Conservation (phyloP, 1,140 invertebrate species). For the Cryptotermes secundus region DNA sequence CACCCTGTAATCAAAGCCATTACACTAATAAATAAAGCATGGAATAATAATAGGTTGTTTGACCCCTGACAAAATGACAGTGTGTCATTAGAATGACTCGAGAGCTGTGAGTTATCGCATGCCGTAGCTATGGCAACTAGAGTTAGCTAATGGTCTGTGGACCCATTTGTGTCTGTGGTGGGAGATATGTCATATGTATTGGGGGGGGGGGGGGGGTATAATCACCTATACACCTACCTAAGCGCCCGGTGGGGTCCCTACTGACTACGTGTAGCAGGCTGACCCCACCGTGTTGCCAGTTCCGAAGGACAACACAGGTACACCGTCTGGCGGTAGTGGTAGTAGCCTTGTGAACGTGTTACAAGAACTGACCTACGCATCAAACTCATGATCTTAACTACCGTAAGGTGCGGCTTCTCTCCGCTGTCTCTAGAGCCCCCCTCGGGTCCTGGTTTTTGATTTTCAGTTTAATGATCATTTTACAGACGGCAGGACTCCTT, state of each 20-base stretch:
- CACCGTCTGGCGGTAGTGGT: too few species aligned
- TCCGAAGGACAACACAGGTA: too few species aligned
- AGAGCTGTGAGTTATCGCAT: neutral
- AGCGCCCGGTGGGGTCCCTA: neutral
- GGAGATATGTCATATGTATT: neutral
- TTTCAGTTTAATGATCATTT: too few species aligned
- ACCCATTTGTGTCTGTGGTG: neutral
- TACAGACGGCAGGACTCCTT: too few species aligned
- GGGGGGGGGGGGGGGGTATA: neutral
- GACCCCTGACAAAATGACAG: neutral
- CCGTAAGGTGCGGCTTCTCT: too few species aligned
- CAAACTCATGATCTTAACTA: too few species aligned
- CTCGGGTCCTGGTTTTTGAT: too few species aligned
- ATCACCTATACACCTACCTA: neutral
- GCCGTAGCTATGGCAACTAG: neutral
- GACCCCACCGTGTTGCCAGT: neutral
- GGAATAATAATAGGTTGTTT: neutral
- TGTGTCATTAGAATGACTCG: neutral
- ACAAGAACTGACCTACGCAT: too few species aligned
- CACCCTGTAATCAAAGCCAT: too few species aligned
- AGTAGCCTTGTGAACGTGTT: too few species aligned
- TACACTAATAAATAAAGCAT: too few species aligned
- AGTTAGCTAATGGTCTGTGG: neutral
- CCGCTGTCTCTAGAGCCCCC: too few species aligned
- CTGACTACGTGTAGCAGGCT: neutral